These are phyloP conservation scores for Drosophila subobscura DNA, from an alignment of 1,140 invertebrate species.

Conservation along the genomic window DNA sequence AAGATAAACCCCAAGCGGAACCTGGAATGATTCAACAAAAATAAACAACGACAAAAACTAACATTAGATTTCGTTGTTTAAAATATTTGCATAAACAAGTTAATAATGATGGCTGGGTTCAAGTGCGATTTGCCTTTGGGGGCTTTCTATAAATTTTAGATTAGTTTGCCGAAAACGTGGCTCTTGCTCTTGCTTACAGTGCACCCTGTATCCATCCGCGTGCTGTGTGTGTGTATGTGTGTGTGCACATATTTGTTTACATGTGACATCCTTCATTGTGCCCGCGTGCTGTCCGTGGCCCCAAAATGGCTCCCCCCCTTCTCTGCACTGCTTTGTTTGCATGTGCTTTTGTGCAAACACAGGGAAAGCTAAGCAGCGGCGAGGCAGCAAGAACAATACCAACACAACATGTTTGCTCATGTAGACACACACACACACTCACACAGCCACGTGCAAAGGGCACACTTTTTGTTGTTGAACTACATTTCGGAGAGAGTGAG, in stretches of 20 bases:
- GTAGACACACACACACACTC: conserved; percentile 10
- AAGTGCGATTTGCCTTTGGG: conserved; percentile 20
- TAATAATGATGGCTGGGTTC: too few relatives aligned
- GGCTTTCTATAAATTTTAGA: conserved; percentile 75
- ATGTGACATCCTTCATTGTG: conserved; percentile 70
- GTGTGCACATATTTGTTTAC: conserved; percentile 31
- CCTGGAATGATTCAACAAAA: too few relatives aligned
- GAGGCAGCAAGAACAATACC: conserved; percentile 45
- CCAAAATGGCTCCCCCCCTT: conserved; percentile 67
- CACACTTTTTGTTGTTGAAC: conserved; percentile 62
- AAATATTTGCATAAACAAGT: too few relatives aligned
- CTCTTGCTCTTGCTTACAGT: conserved; percentile 8
- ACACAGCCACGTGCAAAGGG: conserved; percentile 18
- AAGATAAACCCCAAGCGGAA: too few relatives aligned
- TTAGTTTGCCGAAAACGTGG: conserved; percentile 61
- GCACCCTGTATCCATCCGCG: background rate
- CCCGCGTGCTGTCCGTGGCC: conserved; percentile 67
- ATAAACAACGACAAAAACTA: too few relatives aligned
- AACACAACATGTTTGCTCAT: conserved; percentile 43
- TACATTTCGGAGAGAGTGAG: conserved; percentile 42
- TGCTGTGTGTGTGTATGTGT: too few relatives aligned
- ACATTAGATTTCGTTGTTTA: too few relatives aligned
- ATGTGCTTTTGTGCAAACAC: conserved; percentile 71
- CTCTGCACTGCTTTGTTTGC: conserved; percentile 58
- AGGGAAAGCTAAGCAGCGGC: conserved; percentile 38